phyloP scores from a whole-genome alignment of 2,888 invertebrate genomes.

The Cerceris ruficornis region DNA sequence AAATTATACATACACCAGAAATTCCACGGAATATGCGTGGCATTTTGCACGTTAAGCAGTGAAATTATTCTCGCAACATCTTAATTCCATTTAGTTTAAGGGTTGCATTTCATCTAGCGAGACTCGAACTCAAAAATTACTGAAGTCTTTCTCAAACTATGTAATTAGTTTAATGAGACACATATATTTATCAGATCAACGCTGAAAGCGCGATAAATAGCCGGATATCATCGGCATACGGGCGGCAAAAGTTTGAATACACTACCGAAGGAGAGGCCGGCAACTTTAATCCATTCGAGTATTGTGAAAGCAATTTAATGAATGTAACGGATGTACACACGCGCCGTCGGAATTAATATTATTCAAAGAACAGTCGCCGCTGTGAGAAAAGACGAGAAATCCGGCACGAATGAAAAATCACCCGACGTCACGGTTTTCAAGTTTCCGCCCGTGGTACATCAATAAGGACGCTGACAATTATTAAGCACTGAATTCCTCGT shows the following conservation, averaged over 20 bases:
- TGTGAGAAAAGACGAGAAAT: constrained; percentile 34
- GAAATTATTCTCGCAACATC: too few relatives aligned
- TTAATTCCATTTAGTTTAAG: too few relatives aligned
- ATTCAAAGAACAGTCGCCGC: constrained; percentile 41
- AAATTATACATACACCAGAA: too few relatives aligned
- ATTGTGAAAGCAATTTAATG: constrained; percentile 59
- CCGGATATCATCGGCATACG: constrained; percentile 24
- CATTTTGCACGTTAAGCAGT: too few relatives aligned
- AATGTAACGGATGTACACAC: constrained; percentile 56
- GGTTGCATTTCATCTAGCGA: too few relatives aligned
- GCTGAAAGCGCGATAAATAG: constrained; percentile 51
- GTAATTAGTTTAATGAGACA: constrained; percentile 1
- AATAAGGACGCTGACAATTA: constrained; percentile 64
- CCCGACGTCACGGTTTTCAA: constrained; percentile 58
- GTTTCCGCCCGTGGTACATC: constrained; percentile 59
- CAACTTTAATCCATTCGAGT: constrained; percentile 57
- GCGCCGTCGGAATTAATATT: constrained; percentile 51
- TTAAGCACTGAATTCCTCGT: constrained; percentile 57
- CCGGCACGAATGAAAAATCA: constrained; percentile 60
- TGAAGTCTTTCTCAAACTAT: too few relatives aligned
- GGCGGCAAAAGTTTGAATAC: background rate
- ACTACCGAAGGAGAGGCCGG: constrained; percentile 28
- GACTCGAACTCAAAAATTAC: too few relatives aligned
- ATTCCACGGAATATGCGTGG: too few relatives aligned
- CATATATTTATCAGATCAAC: constrained; percentile 46